These are phyloP conservation scores for Amazona guildingii DNA, from an alignment of 2,113 vertebrate genomes.

Conservation along the genomic window DNA sequence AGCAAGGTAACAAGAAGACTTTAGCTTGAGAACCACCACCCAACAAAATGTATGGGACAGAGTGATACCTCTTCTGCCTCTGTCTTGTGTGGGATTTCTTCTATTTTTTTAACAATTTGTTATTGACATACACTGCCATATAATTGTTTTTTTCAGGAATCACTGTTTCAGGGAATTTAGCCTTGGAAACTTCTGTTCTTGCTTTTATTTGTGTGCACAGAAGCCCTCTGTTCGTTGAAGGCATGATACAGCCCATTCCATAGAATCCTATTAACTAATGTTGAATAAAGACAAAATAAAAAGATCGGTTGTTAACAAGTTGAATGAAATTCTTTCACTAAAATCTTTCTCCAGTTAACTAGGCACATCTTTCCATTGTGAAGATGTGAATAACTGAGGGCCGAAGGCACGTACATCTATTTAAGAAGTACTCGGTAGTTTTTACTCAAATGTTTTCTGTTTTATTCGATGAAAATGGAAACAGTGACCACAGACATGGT, in stretches of 20 bases:
- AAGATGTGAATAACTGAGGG: not conserved
- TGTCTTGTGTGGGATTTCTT: slow-evolving; percentile 11
- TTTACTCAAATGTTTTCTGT: not conserved
- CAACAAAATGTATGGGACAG: not conserved
- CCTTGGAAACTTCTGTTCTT: not conserved
- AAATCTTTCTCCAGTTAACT: not conserved
- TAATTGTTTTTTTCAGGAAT: not conserved
- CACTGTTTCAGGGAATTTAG: not conserved
- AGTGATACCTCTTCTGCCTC: not conserved
- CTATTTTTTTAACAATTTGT: not conserved
- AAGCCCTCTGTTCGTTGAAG: not conserved
- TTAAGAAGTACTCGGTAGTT: not conserved
- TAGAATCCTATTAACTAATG: slow-evolving; percentile 5
- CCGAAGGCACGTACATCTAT: not conserved
- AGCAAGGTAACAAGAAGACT: slow-evolving; percentile 82
- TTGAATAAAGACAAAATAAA: slow-evolving; percentile 55
- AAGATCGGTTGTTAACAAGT: slow-evolving; percentile 34
- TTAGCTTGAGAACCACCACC: not conserved
- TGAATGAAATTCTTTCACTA: slow-evolving; percentile 43
- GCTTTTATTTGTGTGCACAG: not conserved
- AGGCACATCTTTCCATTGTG: not conserved
- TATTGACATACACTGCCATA: not conserved
- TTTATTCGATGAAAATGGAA: not conserved
- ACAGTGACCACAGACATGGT: not conserved
- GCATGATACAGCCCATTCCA: not conserved